Conservation (phyloP, 2,888 invertebrate genomes). For the Phyllotreta striolata region DNA sequence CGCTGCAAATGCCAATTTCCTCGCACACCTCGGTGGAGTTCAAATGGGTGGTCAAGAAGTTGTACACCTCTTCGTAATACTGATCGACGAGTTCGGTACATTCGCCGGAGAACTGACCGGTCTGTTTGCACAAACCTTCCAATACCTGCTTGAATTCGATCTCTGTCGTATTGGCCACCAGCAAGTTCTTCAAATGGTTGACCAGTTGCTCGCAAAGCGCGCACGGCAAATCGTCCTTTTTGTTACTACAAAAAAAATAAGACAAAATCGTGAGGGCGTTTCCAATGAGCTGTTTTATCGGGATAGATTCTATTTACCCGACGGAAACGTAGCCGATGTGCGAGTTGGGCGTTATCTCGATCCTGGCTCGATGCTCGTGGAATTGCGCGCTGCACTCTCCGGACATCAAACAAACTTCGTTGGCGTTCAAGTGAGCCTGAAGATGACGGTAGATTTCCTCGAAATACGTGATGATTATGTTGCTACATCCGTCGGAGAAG, state of each 20-base stretch:
- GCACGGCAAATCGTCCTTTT: conserved; percentile 75
- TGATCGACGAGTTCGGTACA: conserved; percentile 80
- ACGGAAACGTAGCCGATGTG: conserved; percentile 66
- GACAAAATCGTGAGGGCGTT: too few species aligned
- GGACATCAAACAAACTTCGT: conserved; percentile 76
- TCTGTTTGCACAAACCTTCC: conserved; percentile 82
- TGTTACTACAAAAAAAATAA: conserved; percentile 34
- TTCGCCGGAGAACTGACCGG: conserved; percentile 75
- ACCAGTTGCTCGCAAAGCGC: conserved; percentile 87
- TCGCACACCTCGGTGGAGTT: conserved; percentile 75
- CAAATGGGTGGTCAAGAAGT: conserved; percentile 72
- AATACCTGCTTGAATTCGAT: conserved; percentile 80
- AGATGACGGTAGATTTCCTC: conserved; percentile 73
- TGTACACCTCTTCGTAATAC: conserved; percentile 79
- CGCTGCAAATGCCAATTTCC: conserved; percentile 73
- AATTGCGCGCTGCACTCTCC: conserved; percentile 76
- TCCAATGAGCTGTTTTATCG: too few species aligned
- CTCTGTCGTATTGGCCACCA: conserved; percentile 87
- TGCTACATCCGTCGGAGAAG: conserved; percentile 81
- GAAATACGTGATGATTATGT: conserved; percentile 76
- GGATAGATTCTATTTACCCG: too few species aligned
- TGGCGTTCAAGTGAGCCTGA: conserved; percentile 68
- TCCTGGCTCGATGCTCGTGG: conserved; percentile 68
- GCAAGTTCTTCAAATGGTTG: conserved; percentile 77
- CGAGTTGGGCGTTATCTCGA: conserved; percentile 66